Percentiles rank a stretch among this genome's conserved stretches.
These are phyloP conservation scores for Castor canadensis DNA, from an alignment of 2,113 vertebrate species.

Conservation along the genomic window DNA sequence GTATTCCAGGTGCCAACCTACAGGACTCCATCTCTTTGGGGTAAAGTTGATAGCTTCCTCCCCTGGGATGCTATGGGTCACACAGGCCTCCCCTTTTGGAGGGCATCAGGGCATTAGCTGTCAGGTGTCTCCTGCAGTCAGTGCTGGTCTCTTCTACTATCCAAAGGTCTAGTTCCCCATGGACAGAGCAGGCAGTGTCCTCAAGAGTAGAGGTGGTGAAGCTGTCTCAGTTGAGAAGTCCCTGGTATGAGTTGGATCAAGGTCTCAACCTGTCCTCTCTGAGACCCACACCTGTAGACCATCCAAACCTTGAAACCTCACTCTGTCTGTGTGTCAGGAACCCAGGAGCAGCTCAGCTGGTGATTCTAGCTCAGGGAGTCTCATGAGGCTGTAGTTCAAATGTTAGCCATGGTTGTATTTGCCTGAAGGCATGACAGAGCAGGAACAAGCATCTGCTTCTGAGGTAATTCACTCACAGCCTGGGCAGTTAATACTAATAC, in stretches of 20 bases:
- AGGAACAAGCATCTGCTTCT: neutral
- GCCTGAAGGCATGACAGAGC: neutral
- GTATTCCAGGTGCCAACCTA: neutral
- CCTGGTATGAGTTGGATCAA: no score
- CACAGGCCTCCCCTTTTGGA: neutral
- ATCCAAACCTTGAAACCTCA: neutral
- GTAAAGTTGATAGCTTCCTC: neutral
- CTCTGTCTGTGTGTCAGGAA: neutral
- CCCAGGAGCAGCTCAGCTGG: neutral
- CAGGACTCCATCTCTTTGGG: neutral
- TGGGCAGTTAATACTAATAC: neutral
- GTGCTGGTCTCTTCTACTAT: neutral
- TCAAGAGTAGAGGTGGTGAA: neutral
- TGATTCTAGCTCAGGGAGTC: neutral
- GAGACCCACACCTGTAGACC: neutral
- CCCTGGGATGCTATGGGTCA: neutral
- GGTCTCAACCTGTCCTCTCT: no score
- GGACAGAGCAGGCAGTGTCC: neutral
- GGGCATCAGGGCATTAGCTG: neutral
- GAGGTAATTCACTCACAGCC: neutral
- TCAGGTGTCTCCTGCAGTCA: neutral
- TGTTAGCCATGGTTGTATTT: neutral
- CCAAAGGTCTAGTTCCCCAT: neutral
- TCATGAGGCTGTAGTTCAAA: neutral
- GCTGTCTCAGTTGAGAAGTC: neutral